These are phyloP conservation scores for Trinorchestia longiramus DNA, from an alignment of 1,140 invertebrate species.

Conservation along the genomic window DNA sequence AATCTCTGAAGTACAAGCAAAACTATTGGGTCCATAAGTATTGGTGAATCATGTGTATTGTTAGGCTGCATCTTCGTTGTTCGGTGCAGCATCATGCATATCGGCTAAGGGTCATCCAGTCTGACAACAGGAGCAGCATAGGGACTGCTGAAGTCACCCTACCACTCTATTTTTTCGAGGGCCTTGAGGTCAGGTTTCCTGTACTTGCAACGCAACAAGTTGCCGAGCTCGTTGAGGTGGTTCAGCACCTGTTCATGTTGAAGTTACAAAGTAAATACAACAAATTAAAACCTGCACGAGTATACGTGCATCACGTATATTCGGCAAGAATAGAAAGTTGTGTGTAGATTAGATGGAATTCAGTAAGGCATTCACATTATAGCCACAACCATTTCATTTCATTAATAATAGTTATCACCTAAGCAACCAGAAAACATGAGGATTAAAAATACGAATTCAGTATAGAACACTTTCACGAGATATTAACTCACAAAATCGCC, in stretches of 20 bases:
- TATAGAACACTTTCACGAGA: too few species aligned
- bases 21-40: neutral
- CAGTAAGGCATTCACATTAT: too few species aligned
- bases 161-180: conserved; percentile 3
- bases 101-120: neutral
- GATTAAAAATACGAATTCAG: too few species aligned
- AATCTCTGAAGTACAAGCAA: neutral
- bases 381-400: too few species aligned
- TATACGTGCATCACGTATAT: too few species aligned
- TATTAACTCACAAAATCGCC: too few species aligned
- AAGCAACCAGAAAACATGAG: too few species aligned
- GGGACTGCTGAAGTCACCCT: neutral
- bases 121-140: neutral
- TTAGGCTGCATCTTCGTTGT: neutral
- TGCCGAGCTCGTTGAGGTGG: conserved; percentile 2
- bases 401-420: too few species aligned
- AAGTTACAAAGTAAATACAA: neutral
- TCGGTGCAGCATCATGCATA: neutral
- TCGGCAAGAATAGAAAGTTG: too few species aligned
- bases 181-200: neutral
- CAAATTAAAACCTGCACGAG: neutral
- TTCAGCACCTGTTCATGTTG: conserved; percentile 3
- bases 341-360: neutral
- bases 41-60: neutral
- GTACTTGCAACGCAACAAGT: conserved; percentile 21